Conservation (phyloP, 1,140 invertebrate species). For the Trichomalopsis sarcophagae region DNA sequence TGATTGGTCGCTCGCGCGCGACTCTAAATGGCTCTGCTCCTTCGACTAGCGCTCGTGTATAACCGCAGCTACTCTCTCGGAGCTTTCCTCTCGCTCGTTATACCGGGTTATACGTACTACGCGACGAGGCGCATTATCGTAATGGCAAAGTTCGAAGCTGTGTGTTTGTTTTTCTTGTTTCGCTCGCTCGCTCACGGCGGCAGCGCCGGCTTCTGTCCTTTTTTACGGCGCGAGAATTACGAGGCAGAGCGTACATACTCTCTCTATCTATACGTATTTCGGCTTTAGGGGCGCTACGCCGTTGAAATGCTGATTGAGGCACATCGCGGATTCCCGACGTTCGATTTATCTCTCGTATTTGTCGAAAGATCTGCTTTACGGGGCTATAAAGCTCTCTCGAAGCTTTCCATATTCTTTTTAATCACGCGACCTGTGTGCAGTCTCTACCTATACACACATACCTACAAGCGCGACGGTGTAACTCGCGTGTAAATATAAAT, state of each 20-base stretch:
- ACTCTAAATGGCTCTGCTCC: neutral
- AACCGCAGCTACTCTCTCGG: neutral
- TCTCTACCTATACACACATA: too few species aligned
- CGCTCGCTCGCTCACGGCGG: neutral
- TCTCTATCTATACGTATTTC: neutral
- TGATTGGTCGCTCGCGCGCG: slow-evolving; percentile 20
- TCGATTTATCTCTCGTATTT: neutral
- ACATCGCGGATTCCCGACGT: neutral
- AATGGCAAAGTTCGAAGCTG: slow-evolving; percentile 16
- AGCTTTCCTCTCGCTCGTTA: neutral
- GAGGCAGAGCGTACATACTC: neutral
- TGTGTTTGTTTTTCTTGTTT: neutral
- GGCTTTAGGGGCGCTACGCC: neutral
- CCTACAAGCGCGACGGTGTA: too few species aligned
- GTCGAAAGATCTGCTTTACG: neutral
- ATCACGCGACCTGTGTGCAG: too few species aligned
- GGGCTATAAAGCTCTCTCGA: too few species aligned
- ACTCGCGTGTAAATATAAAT: too few species aligned
- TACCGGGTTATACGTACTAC: neutral
- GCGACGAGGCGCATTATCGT: slow-evolving; percentile 18
- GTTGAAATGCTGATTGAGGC: neutral
- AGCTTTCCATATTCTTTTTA: too few species aligned
- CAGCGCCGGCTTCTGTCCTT: neutral
- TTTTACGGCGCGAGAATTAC: slow-evolving; percentile 10
- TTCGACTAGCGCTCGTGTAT: neutral